These are phyloP conservation scores for Pardosa pseudoannulata DNA, from an alignment of 2,888 invertebrate genomes.

Conservation along the genomic window DNA sequence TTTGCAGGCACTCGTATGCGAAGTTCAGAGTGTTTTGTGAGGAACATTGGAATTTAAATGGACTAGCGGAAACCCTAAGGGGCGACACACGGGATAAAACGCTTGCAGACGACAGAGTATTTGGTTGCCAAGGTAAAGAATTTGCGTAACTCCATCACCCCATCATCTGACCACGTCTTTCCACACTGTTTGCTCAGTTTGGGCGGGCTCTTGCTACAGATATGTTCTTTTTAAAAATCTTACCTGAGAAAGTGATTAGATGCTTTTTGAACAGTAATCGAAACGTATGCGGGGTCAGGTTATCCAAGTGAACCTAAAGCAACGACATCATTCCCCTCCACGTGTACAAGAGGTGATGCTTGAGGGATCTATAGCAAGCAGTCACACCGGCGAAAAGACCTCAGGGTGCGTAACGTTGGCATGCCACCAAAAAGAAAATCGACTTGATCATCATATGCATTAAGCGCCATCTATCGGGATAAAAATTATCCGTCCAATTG, in stretches of 20 bases:
- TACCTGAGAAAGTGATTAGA: neutral
- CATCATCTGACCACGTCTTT: conserved; percentile 10
- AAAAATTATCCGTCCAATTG: neutral
- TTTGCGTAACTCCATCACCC: conserved; percentile 20
- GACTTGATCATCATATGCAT: neutral
- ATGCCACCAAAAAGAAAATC: conserved; percentile 3
- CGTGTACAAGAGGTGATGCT: conserved; percentile 3
- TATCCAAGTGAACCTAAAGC: neutral
- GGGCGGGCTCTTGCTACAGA: neutral
- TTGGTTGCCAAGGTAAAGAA: neutral
- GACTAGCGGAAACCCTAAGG: neutral
- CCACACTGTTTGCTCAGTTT: neutral
- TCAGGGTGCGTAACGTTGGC: neutral
- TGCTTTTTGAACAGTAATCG: neutral
- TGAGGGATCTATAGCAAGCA: neutral
- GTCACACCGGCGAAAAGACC: conserved; percentile 7
- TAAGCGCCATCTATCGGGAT: neutral
- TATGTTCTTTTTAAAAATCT: neutral
- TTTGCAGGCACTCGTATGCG: no score
- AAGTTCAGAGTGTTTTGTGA: no score
- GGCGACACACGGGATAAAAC: neutral
- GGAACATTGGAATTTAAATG: no score
- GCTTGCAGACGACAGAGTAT: conserved; percentile 13
- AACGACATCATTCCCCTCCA: neutral
- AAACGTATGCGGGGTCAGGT: neutral